Evolutionary conservation across 2,888 invertebrate species (phyloP).

Genomic region (Halictus quadricinctus): DNA sequence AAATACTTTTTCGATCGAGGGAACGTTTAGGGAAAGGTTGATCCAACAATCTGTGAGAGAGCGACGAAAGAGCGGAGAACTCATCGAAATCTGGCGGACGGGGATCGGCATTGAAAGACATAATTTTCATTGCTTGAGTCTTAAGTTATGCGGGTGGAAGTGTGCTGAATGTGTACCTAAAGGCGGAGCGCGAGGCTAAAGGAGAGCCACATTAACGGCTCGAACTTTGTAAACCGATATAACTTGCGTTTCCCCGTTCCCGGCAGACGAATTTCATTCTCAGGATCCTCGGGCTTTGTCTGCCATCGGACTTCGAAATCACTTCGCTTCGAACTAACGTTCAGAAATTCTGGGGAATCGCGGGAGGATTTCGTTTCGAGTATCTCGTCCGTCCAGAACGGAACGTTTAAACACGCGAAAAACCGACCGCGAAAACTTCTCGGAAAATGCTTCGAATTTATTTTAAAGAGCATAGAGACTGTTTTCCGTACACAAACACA

Average conservation of each 20-base stretch:
- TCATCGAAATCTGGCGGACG: background rate
- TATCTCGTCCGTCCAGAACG: background rate
- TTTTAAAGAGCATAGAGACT: background rate
- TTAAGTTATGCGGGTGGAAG: constrained; percentile 33
- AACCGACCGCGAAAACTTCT: background rate
- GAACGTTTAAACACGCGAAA: background rate
- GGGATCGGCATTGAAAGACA: background rate
- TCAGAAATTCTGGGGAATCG: constrained; percentile 20
- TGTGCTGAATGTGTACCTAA: constrained; percentile 41
- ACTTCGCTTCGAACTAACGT: background rate
- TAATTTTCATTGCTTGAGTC: constrained; percentile 33
- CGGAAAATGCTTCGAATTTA: background rate
- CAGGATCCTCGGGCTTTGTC: constrained; percentile 37
- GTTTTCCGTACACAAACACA: background rate
- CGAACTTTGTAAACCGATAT: constrained; percentile 58
- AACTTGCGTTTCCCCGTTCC: constrained; percentile 36
- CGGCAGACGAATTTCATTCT: constrained; percentile 32
- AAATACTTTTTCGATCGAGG: too few relatives aligned
- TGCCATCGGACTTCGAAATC: constrained; percentile 26
- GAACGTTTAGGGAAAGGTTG: background rate
- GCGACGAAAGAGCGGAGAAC: background rate
- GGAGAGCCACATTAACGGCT: constrained; percentile 48
- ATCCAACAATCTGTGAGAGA: background rate
- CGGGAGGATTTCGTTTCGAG: background rate
- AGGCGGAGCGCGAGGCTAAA: constrained; percentile 38